These are phyloP conservation scores for Epizoanthus illoricatus DNA, from an alignment of 92 coral and sea anemone species.

Conservation along the genomic window DNA sequence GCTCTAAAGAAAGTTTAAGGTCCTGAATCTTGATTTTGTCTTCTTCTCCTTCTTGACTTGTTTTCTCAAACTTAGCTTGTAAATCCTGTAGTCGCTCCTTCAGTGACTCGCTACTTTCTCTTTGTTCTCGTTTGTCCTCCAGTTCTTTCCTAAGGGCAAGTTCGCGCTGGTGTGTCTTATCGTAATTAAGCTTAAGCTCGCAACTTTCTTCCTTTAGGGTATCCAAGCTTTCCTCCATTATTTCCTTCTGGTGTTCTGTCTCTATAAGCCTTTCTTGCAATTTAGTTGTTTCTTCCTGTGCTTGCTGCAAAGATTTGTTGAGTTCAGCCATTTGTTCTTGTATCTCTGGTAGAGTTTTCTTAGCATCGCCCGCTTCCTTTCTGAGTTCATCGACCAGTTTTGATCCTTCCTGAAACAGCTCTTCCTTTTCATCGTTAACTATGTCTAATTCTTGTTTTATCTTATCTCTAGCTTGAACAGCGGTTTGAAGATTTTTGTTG, in stretches of 20 bases:
- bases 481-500: neutral
- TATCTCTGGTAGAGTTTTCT: neutral
- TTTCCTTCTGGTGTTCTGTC: conserved; percentile 4
- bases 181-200: conserved; percentile 8
- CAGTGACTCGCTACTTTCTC: neutral
- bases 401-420: conserved; percentile 31
- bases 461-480: conserved; percentile 31
- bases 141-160: conserved; percentile 13
- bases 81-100: neutral
- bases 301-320: neutral
- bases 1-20: conserved; percentile 21
- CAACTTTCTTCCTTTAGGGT: neutral
- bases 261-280: neutral
- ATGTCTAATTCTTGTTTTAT: conserved; percentile 36
- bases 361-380: conserved; percentile 5
- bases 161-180: conserved; percentile 34
- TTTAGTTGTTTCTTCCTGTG: neutral
- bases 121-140: neutral
- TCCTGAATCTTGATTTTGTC: conserved; percentile 12
- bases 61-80: neutral
- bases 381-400: conserved; percentile 28
- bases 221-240: conserved; percentile 5
- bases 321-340: conserved; percentile 10
- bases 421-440: conserved; percentile 50
- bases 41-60: neutral